A percentile compares a stretch with the other conserved stretches of the same genome.
These are phyloP conservation scores for Megaptera novaeangliae DNA, from an alignment of 2,113 vertebrate genomes.

Conservation along the genomic window DNA sequence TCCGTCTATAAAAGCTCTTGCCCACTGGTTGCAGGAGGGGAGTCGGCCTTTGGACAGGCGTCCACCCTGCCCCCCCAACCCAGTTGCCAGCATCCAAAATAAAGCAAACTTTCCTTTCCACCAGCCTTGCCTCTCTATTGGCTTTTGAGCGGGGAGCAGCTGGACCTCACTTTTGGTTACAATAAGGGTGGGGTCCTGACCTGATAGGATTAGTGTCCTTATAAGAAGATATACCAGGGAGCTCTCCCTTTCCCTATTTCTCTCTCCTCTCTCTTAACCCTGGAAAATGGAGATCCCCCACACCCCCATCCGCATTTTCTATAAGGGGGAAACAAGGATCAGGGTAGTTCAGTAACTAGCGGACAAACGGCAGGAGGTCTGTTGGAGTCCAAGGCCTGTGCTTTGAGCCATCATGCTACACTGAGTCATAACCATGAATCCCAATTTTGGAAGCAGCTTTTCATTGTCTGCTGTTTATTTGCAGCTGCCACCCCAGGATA, in stretches of 20 bases:
- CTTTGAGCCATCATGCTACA: too few relatives aligned
- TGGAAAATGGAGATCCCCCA: background rate
- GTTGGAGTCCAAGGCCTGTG: rapidly evolving
- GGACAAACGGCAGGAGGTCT: background rate
- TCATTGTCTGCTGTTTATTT: background rate
- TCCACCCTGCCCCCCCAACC: too few relatives aligned
- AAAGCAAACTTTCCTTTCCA: too few relatives aligned
- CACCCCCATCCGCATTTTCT: rapidly evolving
- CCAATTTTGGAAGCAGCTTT: background rate
- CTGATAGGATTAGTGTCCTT: background rate
- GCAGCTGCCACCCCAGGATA: background rate
- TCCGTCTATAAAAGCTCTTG: too few relatives aligned
- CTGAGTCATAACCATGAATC: too few relatives aligned
- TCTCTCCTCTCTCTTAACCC: background rate
- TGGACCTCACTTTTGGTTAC: too few relatives aligned
- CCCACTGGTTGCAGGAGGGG: too few relatives aligned
- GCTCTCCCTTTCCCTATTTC: background rate
- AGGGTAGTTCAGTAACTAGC: background rate
- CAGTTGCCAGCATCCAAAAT: too few relatives aligned
- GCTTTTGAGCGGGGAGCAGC: too few relatives aligned
- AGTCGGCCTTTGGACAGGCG: too few relatives aligned
- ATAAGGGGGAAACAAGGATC: background rate
- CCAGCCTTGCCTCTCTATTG: too few relatives aligned
- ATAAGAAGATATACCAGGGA: background rate
- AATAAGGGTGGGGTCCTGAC: background rate